Evolutionary conservation across 2,113 vertebrate genomes (phyloP), one percentile per base, ranked within the genome.

Genomic region (Myrmecobius fasciatus): DNA sequence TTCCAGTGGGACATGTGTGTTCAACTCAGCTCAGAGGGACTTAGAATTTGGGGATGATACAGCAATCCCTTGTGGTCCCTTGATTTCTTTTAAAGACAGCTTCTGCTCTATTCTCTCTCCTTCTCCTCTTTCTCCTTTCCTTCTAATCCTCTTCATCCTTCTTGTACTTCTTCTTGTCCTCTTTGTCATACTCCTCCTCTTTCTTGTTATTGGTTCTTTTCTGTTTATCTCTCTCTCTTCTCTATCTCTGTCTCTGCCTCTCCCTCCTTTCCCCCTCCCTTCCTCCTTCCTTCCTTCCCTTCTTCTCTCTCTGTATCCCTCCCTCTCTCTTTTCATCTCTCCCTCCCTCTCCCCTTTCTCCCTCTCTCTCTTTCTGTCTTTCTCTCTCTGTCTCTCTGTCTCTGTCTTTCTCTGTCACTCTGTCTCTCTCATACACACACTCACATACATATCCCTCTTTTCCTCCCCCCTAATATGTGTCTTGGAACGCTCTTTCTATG

Each of bases 331-430:
- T 17, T 12, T 17, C 20, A n/a, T 22, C 52, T 53, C 52, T 20
- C 22, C 20, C 12, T 20, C 5, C 28, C 12, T 36, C 56, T 54
- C 2, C 28, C 31, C 54, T 1, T 31, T 4, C 31, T n/a, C 5
- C 31, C 10, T 67, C 4, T 14, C 9, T 75, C 0, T 5, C 5
- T 31, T 0, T 8, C 28, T 48, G 11, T 51, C 26, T 14, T 2
- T 43, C 22, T 60, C 7, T 22, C 25, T 60, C 4, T 28, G 6
- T 8, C 1, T 31, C n/a, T 6, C 0, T 28, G 6, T 0, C 2
- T 11, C 49, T 25, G 22, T 51, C 14, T 26, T 22, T 1, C 52
- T 49, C 36, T 43, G 20, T 3, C 0, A 0, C 24, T 9, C 89
- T 75, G 3, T 36, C 91, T 8, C 25, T 14, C 28, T 11, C 2